phyloP scores from a whole-genome alignment of 2,113 vertebrate genomes.

The Pteruthius melanotis region DNA sequence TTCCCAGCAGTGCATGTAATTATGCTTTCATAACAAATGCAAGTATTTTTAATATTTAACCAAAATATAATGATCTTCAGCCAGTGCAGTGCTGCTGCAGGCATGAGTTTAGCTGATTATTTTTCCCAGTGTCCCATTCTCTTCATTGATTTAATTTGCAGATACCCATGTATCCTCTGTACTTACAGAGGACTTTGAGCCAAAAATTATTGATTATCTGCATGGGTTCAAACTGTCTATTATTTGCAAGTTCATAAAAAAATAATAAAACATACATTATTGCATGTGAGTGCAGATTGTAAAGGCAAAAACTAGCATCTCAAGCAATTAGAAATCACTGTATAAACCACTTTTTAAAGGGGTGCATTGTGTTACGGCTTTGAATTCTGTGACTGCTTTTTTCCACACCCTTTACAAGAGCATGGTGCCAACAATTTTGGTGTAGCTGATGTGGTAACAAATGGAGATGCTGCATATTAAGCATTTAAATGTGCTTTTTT shows the following conservation, averaged over 20 bases:
- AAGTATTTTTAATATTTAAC: not conserved
- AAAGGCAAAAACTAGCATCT: not conserved
- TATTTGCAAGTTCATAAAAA: not conserved
- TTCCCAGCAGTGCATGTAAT: not conserved
- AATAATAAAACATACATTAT: not conserved
- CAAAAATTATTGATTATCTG: not conserved
- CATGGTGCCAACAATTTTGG: not conserved
- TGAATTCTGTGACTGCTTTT: not conserved
- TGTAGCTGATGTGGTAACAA: not conserved
- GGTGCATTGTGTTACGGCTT: rapidly evolving
- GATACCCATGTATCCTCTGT: rapidly evolving
- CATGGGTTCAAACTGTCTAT: not conserved
- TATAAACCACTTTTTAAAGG: not conserved
- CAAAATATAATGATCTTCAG: not conserved
- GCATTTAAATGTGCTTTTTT: not conserved
- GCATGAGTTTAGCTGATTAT: not conserved
- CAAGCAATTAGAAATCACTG: not conserved
- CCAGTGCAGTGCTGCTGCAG: not conserved
- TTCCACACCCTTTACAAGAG: rapidly evolving
- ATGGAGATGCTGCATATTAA: not conserved
- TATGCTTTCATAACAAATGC: not conserved
- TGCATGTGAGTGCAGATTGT: not conserved
- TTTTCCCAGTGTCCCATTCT: not conserved
- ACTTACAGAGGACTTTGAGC: not conserved
- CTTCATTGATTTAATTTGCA: not conserved